These are phyloP conservation scores for Tragopan temminckii DNA, from an alignment of 2,797 vertebrate species.

Conservation along the genomic window DNA sequence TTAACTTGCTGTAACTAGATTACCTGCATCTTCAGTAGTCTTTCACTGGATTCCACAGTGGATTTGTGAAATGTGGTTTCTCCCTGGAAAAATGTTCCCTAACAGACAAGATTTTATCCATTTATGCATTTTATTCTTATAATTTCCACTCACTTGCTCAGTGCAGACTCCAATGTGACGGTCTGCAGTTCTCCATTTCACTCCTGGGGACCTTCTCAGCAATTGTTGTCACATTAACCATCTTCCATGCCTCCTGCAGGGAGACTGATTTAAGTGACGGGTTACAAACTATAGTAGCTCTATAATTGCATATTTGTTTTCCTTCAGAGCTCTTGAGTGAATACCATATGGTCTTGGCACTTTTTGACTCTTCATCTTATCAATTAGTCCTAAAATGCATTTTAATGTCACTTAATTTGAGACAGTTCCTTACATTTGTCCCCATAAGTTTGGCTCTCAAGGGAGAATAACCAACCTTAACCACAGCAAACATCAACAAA, in stretches of 20 bases:
- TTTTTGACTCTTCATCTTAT: conserved; percentile 71
- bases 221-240: conserved; percentile 46
- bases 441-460: conserved; percentile 41
- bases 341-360: conserved; percentile 69
- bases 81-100: not conserved
- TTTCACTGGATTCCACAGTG: not conserved
- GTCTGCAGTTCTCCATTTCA: not conserved
- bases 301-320: conserved; percentile 73
- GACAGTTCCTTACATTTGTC: conserved; percentile 55
- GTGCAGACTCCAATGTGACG: not conserved
- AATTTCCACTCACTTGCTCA: not conserved
- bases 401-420: conserved; percentile 66
- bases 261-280: conserved; percentile 65
- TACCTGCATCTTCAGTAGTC: not conserved
- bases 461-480: not conserved
- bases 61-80: not conserved
- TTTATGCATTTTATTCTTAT: not conserved
- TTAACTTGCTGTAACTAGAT: fast-evolving
- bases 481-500: not conserved
- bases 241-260: conserved; percentile 53
- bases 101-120: fast-evolving
- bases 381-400: conserved; percentile 67
- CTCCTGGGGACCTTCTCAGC: conserved; percentile 41
- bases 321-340: conserved; percentile 66
- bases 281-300: conserved; percentile 57